Conservation (phyloP, 1,140 invertebrate genomes). For the Orius insidiosus region DNA sequence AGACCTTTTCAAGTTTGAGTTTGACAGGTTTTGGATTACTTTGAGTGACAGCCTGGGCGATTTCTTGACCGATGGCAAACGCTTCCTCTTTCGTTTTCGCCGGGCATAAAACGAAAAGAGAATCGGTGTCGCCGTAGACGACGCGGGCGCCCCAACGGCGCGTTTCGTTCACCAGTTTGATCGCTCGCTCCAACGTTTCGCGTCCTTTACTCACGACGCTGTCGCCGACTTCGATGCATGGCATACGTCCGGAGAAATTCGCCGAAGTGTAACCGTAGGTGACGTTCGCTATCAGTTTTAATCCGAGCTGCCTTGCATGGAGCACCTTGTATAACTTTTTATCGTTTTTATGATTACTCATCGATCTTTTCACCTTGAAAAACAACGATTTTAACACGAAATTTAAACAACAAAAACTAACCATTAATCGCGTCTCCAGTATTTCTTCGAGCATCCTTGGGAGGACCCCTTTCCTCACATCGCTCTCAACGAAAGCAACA, state of each 20-base stretch:
- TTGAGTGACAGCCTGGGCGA: conserved; percentile 76
- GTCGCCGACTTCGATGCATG: conserved; percentile 87
- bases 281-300: conserved; percentile 96
- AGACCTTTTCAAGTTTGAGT: conserved; percentile 90
- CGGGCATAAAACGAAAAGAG: conserved; percentile 59
- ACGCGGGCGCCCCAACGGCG: conserved; percentile 68
- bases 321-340: conserved; percentile 61
- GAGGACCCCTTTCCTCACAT: conserved; percentile 67
- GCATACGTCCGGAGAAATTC: conserved; percentile 97
- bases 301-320: conserved; percentile 81
- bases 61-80: conserved; percentile 80
- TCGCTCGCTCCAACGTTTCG: conserved; percentile 86
- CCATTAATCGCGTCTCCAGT: conserved; percentile 81
- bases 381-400: no score
- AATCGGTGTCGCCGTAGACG: conserved; percentile 97
- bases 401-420: no score
- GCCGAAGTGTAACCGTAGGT: conserved; percentile 97
- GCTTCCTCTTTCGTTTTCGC: conserved; percentile 59
- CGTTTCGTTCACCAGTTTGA: conserved; percentile 61
- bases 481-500: conserved; percentile 73
- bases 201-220: conserved; percentile 91
- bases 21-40: conserved; percentile 89
- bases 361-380: conserved; percentile 59
- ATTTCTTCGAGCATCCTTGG: conserved; percentile 88
- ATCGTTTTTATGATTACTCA: conserved; percentile 63